Conservation (phyloP, 2,113 vertebrate genomes). For the Pteruthius melanotis region DNA sequence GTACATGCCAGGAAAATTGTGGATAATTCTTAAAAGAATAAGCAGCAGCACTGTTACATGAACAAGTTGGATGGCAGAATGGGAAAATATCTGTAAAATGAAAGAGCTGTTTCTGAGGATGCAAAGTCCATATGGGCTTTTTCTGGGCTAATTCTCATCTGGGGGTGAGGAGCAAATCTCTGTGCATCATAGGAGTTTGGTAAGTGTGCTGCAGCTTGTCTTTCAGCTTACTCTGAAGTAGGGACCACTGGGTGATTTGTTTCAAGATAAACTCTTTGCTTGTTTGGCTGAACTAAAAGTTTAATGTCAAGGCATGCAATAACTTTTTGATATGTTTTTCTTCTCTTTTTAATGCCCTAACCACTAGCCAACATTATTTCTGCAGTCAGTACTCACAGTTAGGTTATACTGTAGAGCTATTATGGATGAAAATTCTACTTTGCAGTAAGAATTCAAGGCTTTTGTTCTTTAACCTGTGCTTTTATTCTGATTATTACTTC, state of each 20-base stretch:
- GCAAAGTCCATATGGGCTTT: not conserved
- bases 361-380: not conserved
- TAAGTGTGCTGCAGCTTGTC: not conserved
- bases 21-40: not conserved
- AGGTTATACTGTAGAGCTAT: not conserved
- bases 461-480: not conserved
- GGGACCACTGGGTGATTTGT: not conserved
- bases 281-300: not conserved
- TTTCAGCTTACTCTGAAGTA: not conserved
- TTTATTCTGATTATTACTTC: not conserved
- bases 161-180: rapidly evolving
- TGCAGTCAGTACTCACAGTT: not conserved
- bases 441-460: not conserved
- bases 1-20: not conserved
- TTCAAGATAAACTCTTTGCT: not conserved
- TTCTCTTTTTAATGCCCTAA: not conserved
- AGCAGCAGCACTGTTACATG: not conserved
- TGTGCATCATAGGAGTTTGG: not conserved
- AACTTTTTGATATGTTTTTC: not conserved
- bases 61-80: not conserved
- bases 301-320: rapidly evolving
- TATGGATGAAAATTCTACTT: not conserved
- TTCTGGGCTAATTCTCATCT: not conserved
- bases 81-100: not conserved
- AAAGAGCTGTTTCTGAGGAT: not conserved